phyloP scores from a whole-genome alignment of 2,888 invertebrate species.

The Electrophaes corylata region DNA sequence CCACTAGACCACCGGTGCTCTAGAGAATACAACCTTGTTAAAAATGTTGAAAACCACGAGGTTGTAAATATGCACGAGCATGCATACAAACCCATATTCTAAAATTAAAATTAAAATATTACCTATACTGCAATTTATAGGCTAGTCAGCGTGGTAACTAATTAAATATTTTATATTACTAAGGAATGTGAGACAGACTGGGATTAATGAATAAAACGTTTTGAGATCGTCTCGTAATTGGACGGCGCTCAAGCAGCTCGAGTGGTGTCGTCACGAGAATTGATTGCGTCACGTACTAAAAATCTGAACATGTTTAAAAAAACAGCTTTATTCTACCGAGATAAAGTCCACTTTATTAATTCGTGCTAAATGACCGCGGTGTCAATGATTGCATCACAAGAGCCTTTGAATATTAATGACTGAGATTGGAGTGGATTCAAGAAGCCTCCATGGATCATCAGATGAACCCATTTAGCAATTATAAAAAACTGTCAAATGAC shows the following conservation, averaged over 20 bases:
- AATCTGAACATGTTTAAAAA: slow-evolving; percentile 18
- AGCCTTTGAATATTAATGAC: slow-evolving; percentile 70
- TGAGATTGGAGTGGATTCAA: slow-evolving; percentile 58
- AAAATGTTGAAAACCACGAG: too few relatives aligned
- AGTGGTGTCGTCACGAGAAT: slow-evolving; percentile 56
- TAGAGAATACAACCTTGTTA: too few relatives aligned
- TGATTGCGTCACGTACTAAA: slow-evolving; percentile 57
- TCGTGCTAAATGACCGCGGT: slow-evolving; percentile 44
- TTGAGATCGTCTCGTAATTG: slow-evolving; percentile 67
- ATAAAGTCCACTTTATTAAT: slow-evolving; percentile 37
- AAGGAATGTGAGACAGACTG: slow-evolving; percentile 44
- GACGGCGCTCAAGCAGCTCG: slow-evolving; percentile 66
- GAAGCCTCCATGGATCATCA: slow-evolving; percentile 35
- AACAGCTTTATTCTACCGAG: slow-evolving; percentile 28
- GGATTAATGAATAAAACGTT: slow-evolving; percentile 68
- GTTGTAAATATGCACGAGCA: too few relatives aligned
- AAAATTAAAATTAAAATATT: too few relatives aligned
- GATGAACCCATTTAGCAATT: slow-evolving; percentile 39
- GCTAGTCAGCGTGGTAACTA: too few relatives aligned
- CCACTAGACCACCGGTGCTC: too few relatives aligned
- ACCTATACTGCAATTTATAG: too few relatives aligned
- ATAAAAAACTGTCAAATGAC: slow-evolving; percentile 30
- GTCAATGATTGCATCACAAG: slow-evolving; percentile 59
- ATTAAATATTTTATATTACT: not conserved
- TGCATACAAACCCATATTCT: too few relatives aligned